Percentiles rank a stretch among this genome's conserved stretches.
These are phyloP conservation scores for Grantiella picta DNA, from an alignment of 2,113 vertebrate genomes.

Conservation along the genomic window DNA sequence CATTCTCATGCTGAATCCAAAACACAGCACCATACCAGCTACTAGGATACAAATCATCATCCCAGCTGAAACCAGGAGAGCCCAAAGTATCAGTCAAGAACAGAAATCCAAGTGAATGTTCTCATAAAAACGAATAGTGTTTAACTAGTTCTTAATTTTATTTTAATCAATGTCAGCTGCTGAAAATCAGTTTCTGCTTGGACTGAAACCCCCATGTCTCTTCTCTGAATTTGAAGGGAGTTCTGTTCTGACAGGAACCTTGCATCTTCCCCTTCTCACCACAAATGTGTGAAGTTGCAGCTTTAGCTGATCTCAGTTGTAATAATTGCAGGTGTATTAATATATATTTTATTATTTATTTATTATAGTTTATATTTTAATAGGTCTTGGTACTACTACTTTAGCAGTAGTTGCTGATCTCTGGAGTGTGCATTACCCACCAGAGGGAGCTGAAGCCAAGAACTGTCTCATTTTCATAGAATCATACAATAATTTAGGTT, in stretches of 20 bases:
- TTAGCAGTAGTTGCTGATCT: not conserved
- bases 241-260: not conserved
- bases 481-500: not conserved
- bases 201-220: not conserved
- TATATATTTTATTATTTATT: not conserved
- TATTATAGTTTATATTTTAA: too few relatives aligned
- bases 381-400: not conserved
- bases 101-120: not conserved
- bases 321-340: not conserved
- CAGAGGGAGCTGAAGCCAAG: conserved; percentile 40
- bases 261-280: not conserved
- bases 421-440: not conserved
- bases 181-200: not conserved
- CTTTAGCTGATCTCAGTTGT: not conserved
- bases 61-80: not conserved
- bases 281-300: not conserved
- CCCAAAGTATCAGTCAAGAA: not conserved
- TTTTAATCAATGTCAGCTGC: not conserved
- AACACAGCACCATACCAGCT: not conserved
- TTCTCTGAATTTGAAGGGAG: not conserved
- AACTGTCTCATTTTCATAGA: not conserved
- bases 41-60: not conserved
- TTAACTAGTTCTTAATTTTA: not conserved
- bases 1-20: not conserved
- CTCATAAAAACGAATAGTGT: not conserved